phyloP scores from a whole-genome alignment of 2,888 invertebrate genomes.

The Choristoneura rosaceana region DNA sequence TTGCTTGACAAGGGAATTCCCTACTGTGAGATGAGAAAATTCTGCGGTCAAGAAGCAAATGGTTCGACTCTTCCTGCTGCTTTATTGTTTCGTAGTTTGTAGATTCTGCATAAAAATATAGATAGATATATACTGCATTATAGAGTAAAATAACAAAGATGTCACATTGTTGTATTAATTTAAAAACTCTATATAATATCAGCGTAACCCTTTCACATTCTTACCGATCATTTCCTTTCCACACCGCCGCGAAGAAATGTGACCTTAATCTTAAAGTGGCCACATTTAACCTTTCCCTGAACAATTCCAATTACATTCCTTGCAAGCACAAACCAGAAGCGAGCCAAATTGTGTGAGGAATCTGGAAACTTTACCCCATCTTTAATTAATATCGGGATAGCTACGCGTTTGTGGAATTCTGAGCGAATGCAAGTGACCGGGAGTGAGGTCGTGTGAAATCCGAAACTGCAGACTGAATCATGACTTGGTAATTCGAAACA shows the following conservation, averaged over 20 bases:
- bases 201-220: conserved; percentile 16
- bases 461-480: conserved; percentile 1
- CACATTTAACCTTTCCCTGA: conserved; percentile 69
- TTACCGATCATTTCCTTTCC: conserved; percentile 33
- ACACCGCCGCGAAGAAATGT: conserved; percentile 36
- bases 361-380: conserved; percentile 70
- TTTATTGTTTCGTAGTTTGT: too few relatives aligned
- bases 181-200: neutral
- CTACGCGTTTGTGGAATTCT: conserved; percentile 58
- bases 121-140: too few relatives aligned
- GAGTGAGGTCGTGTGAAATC: conserved; percentile 30
- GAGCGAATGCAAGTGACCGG: conserved; percentile 55
- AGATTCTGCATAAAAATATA: too few relatives aligned
- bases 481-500: conserved; percentile 4
- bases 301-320: conserved; percentile 82
- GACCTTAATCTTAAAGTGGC: conserved; percentile 72
- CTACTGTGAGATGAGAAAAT: too few relatives aligned
- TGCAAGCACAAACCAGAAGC: conserved; percentile 60
- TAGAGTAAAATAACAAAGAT: too few relatives aligned
- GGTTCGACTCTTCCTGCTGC: too few relatives aligned
- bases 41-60: too few relatives aligned
- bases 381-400: conserved; percentile 72
- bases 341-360: conserved; percentile 67
- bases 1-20: too few relatives aligned
- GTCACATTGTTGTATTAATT: neutral